A percentile compares a stretch with the other conserved stretches of the same genome.
These are phyloP conservation scores for Anoplophora glabripennis DNA, from an alignment of 1,140 invertebrate species.

Conservation along the genomic window DNA sequence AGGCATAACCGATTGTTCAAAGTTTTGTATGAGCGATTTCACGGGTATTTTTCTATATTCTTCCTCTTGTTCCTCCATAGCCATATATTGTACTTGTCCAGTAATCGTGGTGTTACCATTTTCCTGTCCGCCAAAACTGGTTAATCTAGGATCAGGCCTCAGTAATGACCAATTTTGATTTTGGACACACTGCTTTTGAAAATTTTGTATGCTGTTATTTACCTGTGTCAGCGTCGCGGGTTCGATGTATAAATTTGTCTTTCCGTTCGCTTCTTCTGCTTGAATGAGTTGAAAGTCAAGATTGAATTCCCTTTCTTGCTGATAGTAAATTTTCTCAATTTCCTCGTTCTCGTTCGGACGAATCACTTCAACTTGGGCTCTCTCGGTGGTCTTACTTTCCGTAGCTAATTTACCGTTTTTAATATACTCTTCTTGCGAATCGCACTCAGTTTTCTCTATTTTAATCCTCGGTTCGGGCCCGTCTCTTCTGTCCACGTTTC, in stretches of 20 bases:
- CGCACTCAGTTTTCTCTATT: background rate
- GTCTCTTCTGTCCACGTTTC: slow-evolving; percentile 12
- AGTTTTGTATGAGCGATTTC: slow-evolving; percentile 61
- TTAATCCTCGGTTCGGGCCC: slow-evolving; percentile 13
- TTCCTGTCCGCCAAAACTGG: too few species aligned
- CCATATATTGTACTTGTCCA: background rate
- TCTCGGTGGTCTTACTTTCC: slow-evolving; percentile 35
- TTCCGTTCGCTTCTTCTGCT: slow-evolving; percentile 19
- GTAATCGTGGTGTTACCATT: too few species aligned
- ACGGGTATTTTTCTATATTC: slow-evolving; percentile 61
- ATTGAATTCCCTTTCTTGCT: slow-evolving; percentile 39
- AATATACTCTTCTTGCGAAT: background rate
- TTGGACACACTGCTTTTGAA: too few species aligned
- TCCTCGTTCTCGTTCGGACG: slow-evolving; percentile 39
- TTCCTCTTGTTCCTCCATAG: slow-evolving; percentile 40
- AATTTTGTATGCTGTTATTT: background rate
- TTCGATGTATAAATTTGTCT: background rate
- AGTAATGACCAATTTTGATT: too few species aligned
- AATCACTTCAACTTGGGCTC: slow-evolving; percentile 37
- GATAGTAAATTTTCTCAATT: slow-evolving; percentile 43
- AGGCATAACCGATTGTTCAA: slow-evolving; percentile 59
- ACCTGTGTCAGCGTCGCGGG: background rate
- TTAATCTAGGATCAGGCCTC: too few species aligned
- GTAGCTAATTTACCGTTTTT: slow-evolving; percentile 22
- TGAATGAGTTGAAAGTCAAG: slow-evolving; percentile 42